Evolutionary conservation across 2,888 invertebrate species (phyloP).

Genomic region (Amiota mariae): DNA sequence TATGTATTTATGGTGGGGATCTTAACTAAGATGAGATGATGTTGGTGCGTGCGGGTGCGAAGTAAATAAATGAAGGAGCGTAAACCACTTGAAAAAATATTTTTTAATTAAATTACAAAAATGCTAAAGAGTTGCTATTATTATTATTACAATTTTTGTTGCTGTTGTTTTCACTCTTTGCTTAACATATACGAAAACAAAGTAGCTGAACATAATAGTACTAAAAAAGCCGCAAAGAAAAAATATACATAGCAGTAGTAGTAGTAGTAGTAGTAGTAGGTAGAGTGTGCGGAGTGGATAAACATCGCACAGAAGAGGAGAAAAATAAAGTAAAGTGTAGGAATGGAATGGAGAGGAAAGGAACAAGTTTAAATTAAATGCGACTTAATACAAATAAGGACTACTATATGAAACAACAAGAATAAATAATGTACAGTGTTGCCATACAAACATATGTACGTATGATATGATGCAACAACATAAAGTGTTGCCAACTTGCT

Average conservation of each 20-base stretch:
- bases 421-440: constrained; percentile 13
- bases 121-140: constrained; percentile 61
- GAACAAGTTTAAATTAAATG: constrained; percentile 33
- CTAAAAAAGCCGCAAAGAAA: constrained; percentile 22
- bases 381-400: constrained; percentile 30
- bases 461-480: background rate
- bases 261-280: too few relatives aligned
- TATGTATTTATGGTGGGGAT: background rate
- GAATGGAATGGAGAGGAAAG: constrained; percentile 5
- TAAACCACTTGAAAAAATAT: constrained; percentile 67
- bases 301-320: background rate
- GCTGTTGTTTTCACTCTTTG: constrained; percentile 6
- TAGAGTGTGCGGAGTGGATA: background rate
- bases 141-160: constrained; percentile 24
- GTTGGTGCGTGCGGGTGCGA: constrained; percentile 33
- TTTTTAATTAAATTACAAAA: constrained; percentile 68
- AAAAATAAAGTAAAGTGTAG: background rate
- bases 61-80: constrained; percentile 67
- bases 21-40: background rate
- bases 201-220: constrained; percentile 6
- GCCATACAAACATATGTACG: constrained; percentile 1
- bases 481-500: constrained; percentile 15
- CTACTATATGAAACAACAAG: constrained; percentile 7
- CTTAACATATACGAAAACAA: constrained; percentile 2
- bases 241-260: too few relatives aligned